Evolutionary conservation across 2,113 vertebrate genomes (phyloP), one percentile per base, ranked within the genome.

Genomic region (Corydoras sp.): DNA sequence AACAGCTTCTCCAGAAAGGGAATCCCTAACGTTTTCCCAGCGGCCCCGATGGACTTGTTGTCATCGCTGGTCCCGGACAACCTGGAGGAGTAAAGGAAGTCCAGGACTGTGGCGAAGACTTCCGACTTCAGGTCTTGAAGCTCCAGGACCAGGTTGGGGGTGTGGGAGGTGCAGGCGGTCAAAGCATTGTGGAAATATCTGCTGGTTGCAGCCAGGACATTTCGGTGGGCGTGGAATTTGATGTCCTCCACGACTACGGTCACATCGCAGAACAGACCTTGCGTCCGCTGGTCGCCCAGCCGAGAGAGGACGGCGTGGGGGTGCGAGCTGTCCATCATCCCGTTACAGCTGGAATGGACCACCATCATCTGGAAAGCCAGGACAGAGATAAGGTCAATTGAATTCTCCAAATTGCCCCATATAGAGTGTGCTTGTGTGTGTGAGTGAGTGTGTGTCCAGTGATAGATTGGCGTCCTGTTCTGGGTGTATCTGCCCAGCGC

Each of bases 211-310:
- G 95, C 97, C 84, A 99, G 86, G 71, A 99, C 91, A 82, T 99
- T 99, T 81, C 92, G 93, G 77, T 99, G 97, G 62, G 97, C 97
- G 81, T 91, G 93, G 83, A 99, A 99, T 83, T 99, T 99, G 65
- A 95, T 95, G 68, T 99, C 97, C 81, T 96, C 96, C 81, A 99
- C 96, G 11, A 99, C 95, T 63, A 99, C 94, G 58, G 96, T 98
- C 67, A 99, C 93, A 70, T 99, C 97, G 13, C 97, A 99, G 77
- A 98, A 91, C 77, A 97, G 89, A 70, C 95, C 97, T 60, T 92
- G 91, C 30, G 92, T 94, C 53, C 96, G 95, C 77, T 98, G 96
- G 78, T 99, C 97, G 7, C 96, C 96, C 77, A 99, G 87, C 81
- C 90, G 90, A 80, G 91, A 92, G 32, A 99, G 95, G 58, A 99